Base-by-base conservation (phyloP, 2,888 invertebrate species). In the Aphrophora alni region DNA sequence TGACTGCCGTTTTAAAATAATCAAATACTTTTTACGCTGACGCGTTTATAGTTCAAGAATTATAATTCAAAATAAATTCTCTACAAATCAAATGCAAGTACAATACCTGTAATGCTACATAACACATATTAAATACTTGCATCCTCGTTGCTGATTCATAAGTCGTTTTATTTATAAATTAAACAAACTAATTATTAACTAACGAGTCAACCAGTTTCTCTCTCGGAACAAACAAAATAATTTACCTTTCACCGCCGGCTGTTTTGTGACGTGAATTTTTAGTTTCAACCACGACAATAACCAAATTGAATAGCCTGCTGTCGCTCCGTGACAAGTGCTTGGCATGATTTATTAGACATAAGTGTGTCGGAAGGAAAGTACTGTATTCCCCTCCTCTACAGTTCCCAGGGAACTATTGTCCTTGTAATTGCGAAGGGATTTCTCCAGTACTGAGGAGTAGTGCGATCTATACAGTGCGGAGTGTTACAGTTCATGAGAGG, bases 321-420 rank as follows among this genome's bases (percentile, higher is more conserved):
- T 59, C 33, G 33, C 33, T 59, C 14, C 59, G 59, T 59, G 59
- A n/a, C 59, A 59, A 21, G 59, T 21, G 59, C 59, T 14, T 14
- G 59, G 59, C 21, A 59, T 59, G 59, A 59, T 59, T 59, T 59
- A 59, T 59, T 21, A 21, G 59, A 59, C 59, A 59, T 1, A 59
- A 59, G 59, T 59, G 59, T 59, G 59, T 59, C 59, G 59, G 59
- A 59, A 59, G 59, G 59, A 59, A 59, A 59, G 59, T 59, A 10
- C 10, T 33, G 33, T 33, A 21, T 21, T 59, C 59, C 59, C 59
- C 59, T 44, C 59, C 21, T 59, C 59, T 59, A 3, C 21, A 3
- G 59, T 59, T 59, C 59, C 59, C 59, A 59, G 21, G 59, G 59
- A 59, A 59, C 59, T 21, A 59, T 59, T 59, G 59, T 59, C 59